These are phyloP conservation scores for Argopecten irradians DNA, from an alignment of 1,140 invertebrate species.

Conservation along the genomic window DNA sequence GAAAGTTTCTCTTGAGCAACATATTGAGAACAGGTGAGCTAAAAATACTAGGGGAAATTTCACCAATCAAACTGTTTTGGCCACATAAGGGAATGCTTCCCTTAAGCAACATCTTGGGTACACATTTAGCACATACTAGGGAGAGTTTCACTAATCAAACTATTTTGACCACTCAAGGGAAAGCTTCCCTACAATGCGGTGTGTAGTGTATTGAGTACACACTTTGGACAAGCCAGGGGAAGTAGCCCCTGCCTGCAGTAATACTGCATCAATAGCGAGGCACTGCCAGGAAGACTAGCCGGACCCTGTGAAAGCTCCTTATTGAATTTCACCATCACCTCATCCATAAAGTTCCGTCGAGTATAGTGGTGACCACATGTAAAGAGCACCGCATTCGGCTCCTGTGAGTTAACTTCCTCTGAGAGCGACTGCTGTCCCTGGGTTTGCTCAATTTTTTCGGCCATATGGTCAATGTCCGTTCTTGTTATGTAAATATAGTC, in stretches of 20 bases:
- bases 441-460: constrained; percentile 35
- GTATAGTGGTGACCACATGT: constrained; percentile 65
- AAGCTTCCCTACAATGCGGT: neutral
- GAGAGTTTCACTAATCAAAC: no score
- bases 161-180: no score
- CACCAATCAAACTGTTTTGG: no score
- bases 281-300: constrained; percentile 52
- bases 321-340: constrained; percentile 54
- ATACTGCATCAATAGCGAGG: constrained; percentile 54
- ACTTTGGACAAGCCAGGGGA: constrained; percentile 62
- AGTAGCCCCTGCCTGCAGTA: constrained; percentile 51
- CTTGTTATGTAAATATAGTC: constrained; percentile 46
- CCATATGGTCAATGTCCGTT: constrained; percentile 53
- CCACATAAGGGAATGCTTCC: no score
- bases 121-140: no score
- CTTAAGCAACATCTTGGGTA: no score
- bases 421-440: neutral
- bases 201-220: constrained; percentile 58
- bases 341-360: constrained; percentile 50
- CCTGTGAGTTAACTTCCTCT: neutral
- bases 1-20: no score
- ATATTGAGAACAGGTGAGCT: no score
- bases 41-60: no score
- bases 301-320: constrained; percentile 47
- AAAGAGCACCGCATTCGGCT: constrained; percentile 52